phyloP scores from a whole-genome alignment of 2,797 vertebrate genomes.

The Limnodromus scolopaceus region DNA sequence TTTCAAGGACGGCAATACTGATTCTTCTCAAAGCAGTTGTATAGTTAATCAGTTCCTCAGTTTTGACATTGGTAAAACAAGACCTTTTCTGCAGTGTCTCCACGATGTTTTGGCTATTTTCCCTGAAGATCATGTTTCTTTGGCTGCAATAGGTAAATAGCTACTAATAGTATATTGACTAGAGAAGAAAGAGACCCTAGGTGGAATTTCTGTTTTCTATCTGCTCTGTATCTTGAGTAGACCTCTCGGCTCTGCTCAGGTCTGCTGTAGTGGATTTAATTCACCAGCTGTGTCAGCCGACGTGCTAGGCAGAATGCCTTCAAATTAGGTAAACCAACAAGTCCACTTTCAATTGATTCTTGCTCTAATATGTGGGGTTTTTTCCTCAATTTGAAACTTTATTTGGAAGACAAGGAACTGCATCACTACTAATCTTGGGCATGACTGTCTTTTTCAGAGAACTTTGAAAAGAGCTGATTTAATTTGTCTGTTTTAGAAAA shows the following conservation, averaged over 20 bases:
- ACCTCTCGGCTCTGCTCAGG: not conserved
- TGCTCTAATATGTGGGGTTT: not conserved
- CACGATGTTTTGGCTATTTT: not conserved
- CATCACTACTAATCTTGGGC: not conserved
- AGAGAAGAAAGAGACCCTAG: not conserved
- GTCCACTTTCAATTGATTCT: not conserved
- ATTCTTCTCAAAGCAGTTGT: not conserved
- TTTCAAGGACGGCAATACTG: not conserved
- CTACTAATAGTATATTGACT: not conserved
- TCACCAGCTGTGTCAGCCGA: not conserved
- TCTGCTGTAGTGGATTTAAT: not conserved
- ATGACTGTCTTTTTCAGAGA: not conserved
- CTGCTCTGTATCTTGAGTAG: not conserved
- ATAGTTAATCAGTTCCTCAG: not conserved
- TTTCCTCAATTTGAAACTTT: not conserved
- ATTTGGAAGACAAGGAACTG: not conserved
- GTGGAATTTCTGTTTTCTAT: not conserved
- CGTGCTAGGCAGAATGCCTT: not conserved
- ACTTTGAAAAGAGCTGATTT: not conserved
- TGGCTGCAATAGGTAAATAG: not conserved
- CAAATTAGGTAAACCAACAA: not conserved
- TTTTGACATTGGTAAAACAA: not conserved
- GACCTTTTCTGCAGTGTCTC: not conserved
- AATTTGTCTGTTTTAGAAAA: not conserved
- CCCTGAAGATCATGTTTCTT: not conserved